phyloP scores from a whole-genome alignment of 2,113 vertebrate species.

The Sylvietta virens region DNA sequence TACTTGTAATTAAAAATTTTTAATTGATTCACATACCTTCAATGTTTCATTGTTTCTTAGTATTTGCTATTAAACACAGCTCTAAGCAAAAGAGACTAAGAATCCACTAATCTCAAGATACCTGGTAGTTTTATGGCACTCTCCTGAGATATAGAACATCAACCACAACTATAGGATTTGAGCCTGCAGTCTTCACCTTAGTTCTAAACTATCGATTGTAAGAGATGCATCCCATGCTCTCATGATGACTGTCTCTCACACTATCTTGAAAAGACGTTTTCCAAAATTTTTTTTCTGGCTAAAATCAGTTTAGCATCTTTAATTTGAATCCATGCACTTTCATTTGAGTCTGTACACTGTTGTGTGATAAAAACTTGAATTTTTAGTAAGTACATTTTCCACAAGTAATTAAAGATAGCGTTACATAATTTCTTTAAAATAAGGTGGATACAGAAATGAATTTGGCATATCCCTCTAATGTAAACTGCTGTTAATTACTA shows the following conservation, averaged over 20 bases:
- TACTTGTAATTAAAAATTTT: neutral
- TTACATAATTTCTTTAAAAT: neutral
- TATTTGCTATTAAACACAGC: neutral
- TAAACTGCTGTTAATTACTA: neutral
- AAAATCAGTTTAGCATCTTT: neutral
- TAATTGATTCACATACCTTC: neutral
- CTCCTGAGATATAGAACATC: neutral
- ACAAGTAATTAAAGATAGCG: neutral
- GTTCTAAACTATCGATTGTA: neutral
- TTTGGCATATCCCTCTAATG: neutral
- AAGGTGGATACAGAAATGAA: neutral
- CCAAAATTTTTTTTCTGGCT: neutral
- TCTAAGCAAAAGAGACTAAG: neutral
- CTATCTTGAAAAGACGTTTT: neutral
- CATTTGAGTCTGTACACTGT: neutral
- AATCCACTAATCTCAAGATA: neutral
- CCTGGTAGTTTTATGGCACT: neutral
- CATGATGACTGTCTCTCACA: neutral
- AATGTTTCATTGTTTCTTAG: neutral
- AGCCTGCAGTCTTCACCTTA: neutral
- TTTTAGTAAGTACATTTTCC: neutral
- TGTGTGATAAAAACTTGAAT: neutral
- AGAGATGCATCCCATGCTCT: neutral
- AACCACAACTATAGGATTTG: neutral
- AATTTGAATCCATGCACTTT: neutral